Base-by-base conservation (phyloP, 2,888 invertebrate genomes). In the Pheosia gnoma region DNA sequence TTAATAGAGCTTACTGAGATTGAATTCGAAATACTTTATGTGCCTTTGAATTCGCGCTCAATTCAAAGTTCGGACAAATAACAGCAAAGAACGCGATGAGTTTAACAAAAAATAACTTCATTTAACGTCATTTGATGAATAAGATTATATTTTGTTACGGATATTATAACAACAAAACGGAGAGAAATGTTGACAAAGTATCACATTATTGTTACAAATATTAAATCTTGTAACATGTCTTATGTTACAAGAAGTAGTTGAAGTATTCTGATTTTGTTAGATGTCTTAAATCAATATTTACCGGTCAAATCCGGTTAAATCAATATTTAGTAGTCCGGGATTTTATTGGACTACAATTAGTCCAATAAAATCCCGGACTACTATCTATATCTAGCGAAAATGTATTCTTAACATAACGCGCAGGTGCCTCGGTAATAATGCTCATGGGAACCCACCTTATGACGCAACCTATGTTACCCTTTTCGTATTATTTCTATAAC, bases 401-500 rank as follows among this genome's bases (percentile, higher is more conserved):
- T 66, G 51, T 63, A 25, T 62, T 59, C 57, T 57, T 59, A 53
- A 63, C 63, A 66, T 71, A 63, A 65, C 49, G 13, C 52, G 59
- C 37, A 61, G 61, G 60, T 52, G 58, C 51, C n/a, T 10, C 52
- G 41, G 54, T 60, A 68, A 63, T 71, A 64, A 67, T 67, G 58
- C 66, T 62, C 62, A 37, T 45, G 66, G 64, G 66, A 71, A 63
- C 58, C 60, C 63, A 63, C 70, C 65, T 68, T 66, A 70, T 58
- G 66, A 60, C 63, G 66, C 53, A 72, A 66, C 68, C 66, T 66
- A 65, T 71, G 11, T 51, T 63, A 64, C 62, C 65, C 71, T 68
- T 73, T 73, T 71, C 60, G 60, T 53, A 62, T 60, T 73, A 71
- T 73, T 68, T 73, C 65, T 68, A 66, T 58, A 54, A 10, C 25